phyloP scores from a whole-genome alignment of 2,113 vertebrate genomes.

The Oryctolagus cuniculus region DNA sequence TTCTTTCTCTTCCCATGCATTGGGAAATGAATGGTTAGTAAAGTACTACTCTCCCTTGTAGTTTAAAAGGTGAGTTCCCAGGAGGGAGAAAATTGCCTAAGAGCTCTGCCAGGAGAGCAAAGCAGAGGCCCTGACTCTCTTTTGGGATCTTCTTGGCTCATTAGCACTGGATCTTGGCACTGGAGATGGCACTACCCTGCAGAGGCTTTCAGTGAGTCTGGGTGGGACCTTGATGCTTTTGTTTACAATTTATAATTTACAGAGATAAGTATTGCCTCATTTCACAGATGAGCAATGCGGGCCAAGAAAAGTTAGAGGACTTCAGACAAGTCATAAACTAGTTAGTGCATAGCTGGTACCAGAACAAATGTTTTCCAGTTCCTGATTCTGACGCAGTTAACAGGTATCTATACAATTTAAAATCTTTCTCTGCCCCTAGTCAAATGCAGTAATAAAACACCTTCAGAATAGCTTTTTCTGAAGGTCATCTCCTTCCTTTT shows the following conservation, averaged over 20 bases:
- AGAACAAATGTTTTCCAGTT: background rate
- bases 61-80: slow-evolving; percentile 67
- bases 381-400: background rate
- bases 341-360: background rate
- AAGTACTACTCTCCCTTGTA: slow-evolving; percentile 1
- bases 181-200: slow-evolving; percentile 50
- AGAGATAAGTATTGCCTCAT: slow-evolving; percentile 31
- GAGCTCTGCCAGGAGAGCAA: slow-evolving; percentile 58
- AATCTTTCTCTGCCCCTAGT: background rate
- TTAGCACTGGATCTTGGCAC: background rate
- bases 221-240: slow-evolving; percentile 56
- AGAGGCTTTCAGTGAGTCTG: slow-evolving; percentile 49
- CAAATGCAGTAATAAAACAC: slow-evolving; percentile 45
- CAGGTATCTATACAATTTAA: background rate
- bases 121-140: slow-evolving; percentile 57
- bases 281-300: slow-evolving; percentile 52
- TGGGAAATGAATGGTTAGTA: background rate
- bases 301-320: slow-evolving; percentile 45
- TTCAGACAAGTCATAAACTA: slow-evolving; percentile 1
- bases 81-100: slow-evolving; percentile 65
- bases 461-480: slow-evolving; percentile 17
- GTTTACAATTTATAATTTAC: slow-evolving; percentile 70
- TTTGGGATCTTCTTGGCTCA: slow-evolving; percentile 76
- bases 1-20: slow-evolving; percentile 1
- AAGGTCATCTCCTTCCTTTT: slow-evolving; percentile 4